Conservation (phyloP, 92 coral and sea anemone genomes). For the Palythoa grandiflora region DNA sequence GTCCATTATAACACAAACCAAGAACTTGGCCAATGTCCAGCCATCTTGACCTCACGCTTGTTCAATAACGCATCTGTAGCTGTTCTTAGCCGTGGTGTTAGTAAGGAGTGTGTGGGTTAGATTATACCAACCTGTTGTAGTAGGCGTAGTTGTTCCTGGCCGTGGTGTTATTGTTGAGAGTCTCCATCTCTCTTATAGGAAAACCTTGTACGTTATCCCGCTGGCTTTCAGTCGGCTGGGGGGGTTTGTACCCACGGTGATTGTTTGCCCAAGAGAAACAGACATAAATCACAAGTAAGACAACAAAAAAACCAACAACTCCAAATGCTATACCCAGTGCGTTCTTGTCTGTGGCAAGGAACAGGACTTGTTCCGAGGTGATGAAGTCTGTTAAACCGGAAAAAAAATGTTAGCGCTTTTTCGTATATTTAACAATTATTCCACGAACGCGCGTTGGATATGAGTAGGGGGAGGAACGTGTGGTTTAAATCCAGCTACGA, state of each 20-base stretch:
- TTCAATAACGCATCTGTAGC: no score
- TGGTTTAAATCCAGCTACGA: no score
- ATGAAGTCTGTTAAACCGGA: constrained; percentile 31
- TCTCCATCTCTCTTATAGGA: constrained; percentile 31
- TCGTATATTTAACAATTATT: no score
- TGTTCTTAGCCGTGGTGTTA: constrained; percentile 14
- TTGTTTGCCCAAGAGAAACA: constrained; percentile 67
- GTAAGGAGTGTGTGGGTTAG: not conserved
- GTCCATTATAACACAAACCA: no score
- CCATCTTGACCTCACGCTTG: no score
- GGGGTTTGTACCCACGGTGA: constrained; percentile 62
- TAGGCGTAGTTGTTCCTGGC: not conserved
- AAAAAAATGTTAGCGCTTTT: not conserved
- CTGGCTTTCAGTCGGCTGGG: constrained; percentile 30
- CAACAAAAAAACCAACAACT: constrained; percentile 63
- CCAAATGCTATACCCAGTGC: constrained; percentile 80
- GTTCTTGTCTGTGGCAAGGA: constrained; percentile 46
- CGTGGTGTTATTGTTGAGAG: constrained; percentile 22
- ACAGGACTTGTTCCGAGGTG: constrained; percentile 37
- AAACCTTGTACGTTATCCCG: constrained; percentile 11
- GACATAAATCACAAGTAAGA: constrained; percentile 54
- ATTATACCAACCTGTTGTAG: no score
- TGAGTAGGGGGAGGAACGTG: no score
- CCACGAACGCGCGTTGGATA: no score
- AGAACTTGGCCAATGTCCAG: no score